Base-by-base conservation (phyloP, 2,888 invertebrate species). In the Pandemis cinnamomeana region DNA sequence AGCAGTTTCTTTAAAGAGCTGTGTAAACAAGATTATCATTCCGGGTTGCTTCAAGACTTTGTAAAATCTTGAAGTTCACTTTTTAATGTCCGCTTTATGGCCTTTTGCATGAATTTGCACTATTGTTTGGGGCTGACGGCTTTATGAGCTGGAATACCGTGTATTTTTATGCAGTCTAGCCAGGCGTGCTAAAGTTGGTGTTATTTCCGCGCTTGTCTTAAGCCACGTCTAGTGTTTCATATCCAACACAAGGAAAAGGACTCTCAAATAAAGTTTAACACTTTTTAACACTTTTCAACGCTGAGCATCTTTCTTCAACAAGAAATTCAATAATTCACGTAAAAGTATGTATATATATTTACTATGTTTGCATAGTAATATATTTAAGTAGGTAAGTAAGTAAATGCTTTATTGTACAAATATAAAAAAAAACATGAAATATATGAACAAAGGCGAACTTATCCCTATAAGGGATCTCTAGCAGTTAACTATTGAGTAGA, bases 21-120 rank as follows among this genome's bases (percentile, higher is more conserved):
- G 84, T 71, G 80, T 79, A 83, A 83, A 84, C 80, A 81, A 83
- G 84, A 82, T 83, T 85, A 83, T 81, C 79, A 83, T 84, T 84
- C 80, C 78, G 75, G 79, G 80, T 80, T 79, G 76, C 70, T 61
- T 58, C 46, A 67, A 51, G 20, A 55, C 55, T 61, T 72, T 44
- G 53, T 15, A 44, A 62, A 46, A 67, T 53, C 61, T 61, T 53
- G 13, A 44, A 64, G 63, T 63, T 63, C 10, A 41, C 51, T 15
- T 71, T 46, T 78, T 76, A 76, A 74, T 75, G 75, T 55, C 55
- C 68, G 70, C 75, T 76, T 77, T 72, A 67, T 72, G 46, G 76
- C 73, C 69, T 77, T 67, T 64, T 72, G 53, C 58, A 69, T 77
- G 80, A 79, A 77, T 79, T 78, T 78, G 64, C 73, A 78, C 77